Evolutionary conservation across 2,113 vertebrate genomes (phyloP).

Genomic region (Piaya cayana): DNA sequence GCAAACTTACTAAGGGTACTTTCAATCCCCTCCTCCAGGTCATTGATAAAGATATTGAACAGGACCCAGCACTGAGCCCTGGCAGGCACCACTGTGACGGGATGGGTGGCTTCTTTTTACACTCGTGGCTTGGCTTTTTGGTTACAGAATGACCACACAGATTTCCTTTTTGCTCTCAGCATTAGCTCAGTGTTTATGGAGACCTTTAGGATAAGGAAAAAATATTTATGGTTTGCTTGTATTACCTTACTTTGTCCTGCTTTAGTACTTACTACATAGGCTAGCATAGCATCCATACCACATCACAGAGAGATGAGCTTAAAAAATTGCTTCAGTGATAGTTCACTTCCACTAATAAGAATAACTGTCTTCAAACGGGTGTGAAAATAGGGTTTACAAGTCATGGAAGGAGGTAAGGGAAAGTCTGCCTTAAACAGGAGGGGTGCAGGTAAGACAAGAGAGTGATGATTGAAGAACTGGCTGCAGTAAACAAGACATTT

Average conservation of each 20-base stretch:
- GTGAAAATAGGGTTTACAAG: neutral
- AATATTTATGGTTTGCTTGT: neutral
- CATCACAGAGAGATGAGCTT: neutral
- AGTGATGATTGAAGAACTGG: neutral
- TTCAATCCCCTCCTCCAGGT: too few species aligned
- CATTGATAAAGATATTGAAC: too few species aligned
- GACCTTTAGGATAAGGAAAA: neutral
- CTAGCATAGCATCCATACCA: too few species aligned
- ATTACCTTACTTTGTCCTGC: neutral
- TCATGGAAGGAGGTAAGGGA: neutral
- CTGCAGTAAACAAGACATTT: neutral
- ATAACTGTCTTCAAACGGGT: neutral
- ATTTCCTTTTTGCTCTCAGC: neutral
- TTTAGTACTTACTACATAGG: neutral
- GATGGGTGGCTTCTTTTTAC: neutral
- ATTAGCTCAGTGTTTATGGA: neutral
- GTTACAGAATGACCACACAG: neutral
- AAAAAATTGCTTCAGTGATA: neutral
- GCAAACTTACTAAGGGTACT: too few species aligned
- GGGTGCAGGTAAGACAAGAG: neutral
- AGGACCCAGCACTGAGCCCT: too few species aligned
- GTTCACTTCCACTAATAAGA: neutral
- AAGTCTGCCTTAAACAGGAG: neutral
- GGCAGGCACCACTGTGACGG: too few species aligned
- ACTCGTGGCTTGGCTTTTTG: neutral